These are phyloP conservation scores for Thermophis baileyi DNA, from an alignment of 2,113 vertebrate species.

Conservation along the genomic window DNA sequence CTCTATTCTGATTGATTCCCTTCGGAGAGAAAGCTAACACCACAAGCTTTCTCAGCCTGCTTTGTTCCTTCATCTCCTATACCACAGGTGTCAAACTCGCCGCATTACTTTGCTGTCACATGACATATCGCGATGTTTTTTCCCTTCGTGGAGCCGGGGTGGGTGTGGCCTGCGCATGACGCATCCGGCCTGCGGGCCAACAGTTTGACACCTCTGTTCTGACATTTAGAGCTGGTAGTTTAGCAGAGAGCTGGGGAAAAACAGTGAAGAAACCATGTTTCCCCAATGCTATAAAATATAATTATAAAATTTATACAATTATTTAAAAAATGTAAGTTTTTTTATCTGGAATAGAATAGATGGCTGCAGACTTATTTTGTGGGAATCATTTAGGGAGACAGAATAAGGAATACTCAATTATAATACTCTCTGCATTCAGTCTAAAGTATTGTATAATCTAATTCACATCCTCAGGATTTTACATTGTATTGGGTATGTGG, in stretches of 20 bases:
- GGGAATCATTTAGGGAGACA: background rate
- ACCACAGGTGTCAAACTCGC: background rate
- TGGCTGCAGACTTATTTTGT: background rate
- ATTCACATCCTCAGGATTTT: background rate
- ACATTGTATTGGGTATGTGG: background rate
- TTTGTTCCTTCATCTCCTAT: background rate
- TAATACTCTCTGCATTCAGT: background rate
- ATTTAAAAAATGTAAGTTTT: too few relatives aligned
- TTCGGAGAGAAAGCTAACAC: background rate
- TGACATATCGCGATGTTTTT: too few relatives aligned
- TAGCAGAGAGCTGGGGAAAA: background rate
- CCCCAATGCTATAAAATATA: background rate
- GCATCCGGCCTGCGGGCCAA: too few relatives aligned
- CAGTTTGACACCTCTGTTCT: too few relatives aligned
- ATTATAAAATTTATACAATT: too few relatives aligned
- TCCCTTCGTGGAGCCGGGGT: too few relatives aligned
- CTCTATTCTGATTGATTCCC: background rate
- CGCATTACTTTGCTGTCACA: rapidly evolving
- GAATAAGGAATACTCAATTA: background rate
- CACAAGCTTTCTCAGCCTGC: background rate
- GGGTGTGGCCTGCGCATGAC: too few relatives aligned
- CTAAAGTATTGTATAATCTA: background rate
- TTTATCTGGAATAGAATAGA: background rate
- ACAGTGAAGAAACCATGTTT: background rate
- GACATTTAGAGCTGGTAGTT: background rate